Percentiles rank a stretch among this genome's conserved stretches.
Conservation (phyloP, 1,140 invertebrate species). For the Chrysopa pallens region DNA sequence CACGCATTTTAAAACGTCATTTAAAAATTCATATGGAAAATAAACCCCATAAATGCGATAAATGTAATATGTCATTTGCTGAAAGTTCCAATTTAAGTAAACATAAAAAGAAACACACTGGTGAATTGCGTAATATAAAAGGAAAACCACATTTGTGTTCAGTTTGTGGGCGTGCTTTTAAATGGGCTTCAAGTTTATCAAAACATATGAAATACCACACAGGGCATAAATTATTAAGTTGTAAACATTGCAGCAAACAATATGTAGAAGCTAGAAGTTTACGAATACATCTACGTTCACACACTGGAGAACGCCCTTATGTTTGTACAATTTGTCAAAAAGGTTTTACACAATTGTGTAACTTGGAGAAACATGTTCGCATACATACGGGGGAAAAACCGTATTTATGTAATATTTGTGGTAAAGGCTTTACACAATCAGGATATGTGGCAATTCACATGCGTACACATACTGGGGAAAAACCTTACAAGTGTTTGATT, state of each 20-base stretch:
- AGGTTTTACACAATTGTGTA: conserved; percentile 34
- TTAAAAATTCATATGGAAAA: conserved; percentile 22
- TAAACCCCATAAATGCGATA: conserved; percentile 26
- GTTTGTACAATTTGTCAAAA: conserved; percentile 13
- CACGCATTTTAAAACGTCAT: conserved; percentile 26
- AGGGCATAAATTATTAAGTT: conserved; percentile 22
- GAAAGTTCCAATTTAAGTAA: conserved; percentile 28
- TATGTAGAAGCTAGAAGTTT: conserved; percentile 25
- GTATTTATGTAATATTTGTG: conserved; percentile 34
- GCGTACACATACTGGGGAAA: conserved; percentile 10
- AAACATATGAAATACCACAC: conserved; percentile 29
- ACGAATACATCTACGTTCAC: conserved; percentile 20
- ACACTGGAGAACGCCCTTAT: conserved; percentile 15
- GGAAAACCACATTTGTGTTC: conserved; percentile 26
- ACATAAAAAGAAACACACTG: conserved; percentile 29
- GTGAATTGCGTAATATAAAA: conserved; percentile 24
- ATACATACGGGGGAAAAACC: conserved; percentile 28
- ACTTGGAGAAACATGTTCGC: conserved; percentile 27
- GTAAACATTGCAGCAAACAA: conserved; percentile 22
- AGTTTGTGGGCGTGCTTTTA: conserved; percentile 24
- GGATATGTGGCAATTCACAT: conserved; percentile 22
- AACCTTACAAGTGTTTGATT: conserved; percentile 7
- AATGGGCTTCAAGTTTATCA: conserved; percentile 24
- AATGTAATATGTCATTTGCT: conserved; percentile 30
- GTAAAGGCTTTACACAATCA: conserved; percentile 25